Base-by-base conservation (phyloP, 2,797 vertebrate genomes). In the Carduelis carduelis region DNA sequence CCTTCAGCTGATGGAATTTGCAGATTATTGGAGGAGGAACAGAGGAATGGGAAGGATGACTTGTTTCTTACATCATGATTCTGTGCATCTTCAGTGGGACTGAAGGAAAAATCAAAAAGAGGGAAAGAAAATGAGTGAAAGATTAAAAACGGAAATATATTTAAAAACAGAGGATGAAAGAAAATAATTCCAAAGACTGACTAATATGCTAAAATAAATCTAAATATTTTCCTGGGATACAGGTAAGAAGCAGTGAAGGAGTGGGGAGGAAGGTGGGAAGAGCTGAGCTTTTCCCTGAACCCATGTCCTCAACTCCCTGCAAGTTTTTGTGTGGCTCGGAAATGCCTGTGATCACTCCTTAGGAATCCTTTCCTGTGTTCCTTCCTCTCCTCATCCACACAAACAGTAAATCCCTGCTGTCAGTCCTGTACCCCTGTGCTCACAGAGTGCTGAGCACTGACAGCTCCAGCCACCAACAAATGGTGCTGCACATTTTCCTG, bases 401-500 rank as follows among this genome's bases (percentile, higher is more conserved):
- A 3, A 35, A 27, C 8, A 81, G 63, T 63, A 90, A 93, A 88
- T 93, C 82, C 63, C 39, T 26, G 47, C 87, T 83, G 79, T 53
- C 89, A 86, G 24, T 76, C 65, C 32, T 59, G 61, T 8, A 69
- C 66, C 82, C 46, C 89, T 12, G 78, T 80, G 76, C 94, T 82
- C 71, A 3, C 76, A 11, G 65, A 55, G 52, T 28, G 2, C 89
- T 39, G 78, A 72, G 28, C 95, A 85, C 84, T 44, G 85, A 93
- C 95, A 93, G 95, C 87, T 65, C 84, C 87, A 69, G 50, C 69
- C 91, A 61, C 70, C 92, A 52, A 85, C 89, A 83, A 92, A 90
- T 41, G 78, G 75, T 41, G 72, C 92, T 11, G 50, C 95, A 78
- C 94, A 77, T 95, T 95, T 93, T 94, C 95, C 96, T 95, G 14